These are phyloP conservation scores for Hypotaenidia okinawae DNA, from an alignment of 2,797 vertebrate species.

Conservation along the genomic window DNA sequence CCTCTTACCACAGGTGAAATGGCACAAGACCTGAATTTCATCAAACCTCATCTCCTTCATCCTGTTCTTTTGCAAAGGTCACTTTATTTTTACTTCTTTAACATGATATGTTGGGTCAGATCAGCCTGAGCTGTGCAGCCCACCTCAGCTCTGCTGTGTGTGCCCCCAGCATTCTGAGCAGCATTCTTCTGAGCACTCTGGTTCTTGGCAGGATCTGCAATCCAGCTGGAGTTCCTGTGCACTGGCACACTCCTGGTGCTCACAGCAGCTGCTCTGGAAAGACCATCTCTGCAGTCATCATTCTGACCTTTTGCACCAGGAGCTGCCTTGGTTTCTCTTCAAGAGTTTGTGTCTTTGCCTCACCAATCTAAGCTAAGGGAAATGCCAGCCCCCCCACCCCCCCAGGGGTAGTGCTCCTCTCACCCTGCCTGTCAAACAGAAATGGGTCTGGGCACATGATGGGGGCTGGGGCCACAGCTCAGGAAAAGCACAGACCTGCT, in stretches of 20 bases:
- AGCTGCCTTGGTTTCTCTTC: neutral
- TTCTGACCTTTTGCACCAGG: neutral
- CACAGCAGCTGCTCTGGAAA: neutral
- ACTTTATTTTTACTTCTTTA: neutral
- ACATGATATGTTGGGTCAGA: neutral
- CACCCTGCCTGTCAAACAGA: neutral
- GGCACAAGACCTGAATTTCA: neutral
- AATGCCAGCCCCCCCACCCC: too few species aligned
- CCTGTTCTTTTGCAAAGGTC: neutral
- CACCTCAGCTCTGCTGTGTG: neutral
- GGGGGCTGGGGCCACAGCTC: neutral
- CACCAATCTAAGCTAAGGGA: neutral
- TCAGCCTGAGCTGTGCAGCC: neutral
- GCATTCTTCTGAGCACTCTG: neutral
- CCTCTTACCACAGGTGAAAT: neutral
- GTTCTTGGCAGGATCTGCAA: neutral
- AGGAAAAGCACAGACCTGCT: neutral
- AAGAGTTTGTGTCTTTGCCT: neutral
- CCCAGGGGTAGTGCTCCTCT: neutral
- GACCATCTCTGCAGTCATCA: neutral
- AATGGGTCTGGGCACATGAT: accelerated
- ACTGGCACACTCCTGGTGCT: neutral
- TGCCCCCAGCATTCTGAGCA: neutral
- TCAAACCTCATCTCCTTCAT: neutral
- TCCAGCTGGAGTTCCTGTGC: neutral